These are phyloP conservation scores for Pseudanteris insignis DNA, from an alignment of 2,888 invertebrate species.

Conservation along the genomic window DNA sequence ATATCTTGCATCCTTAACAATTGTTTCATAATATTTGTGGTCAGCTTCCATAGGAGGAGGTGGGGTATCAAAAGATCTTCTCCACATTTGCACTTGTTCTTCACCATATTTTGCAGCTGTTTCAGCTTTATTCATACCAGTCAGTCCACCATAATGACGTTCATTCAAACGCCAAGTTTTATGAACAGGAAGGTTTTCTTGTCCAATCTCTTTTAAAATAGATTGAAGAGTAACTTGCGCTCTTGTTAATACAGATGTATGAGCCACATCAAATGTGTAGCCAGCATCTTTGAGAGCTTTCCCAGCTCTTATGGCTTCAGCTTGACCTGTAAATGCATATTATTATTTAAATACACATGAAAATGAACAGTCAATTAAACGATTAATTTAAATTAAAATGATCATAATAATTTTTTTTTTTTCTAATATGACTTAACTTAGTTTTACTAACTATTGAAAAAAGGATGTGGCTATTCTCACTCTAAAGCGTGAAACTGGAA, in stretches of 20 bases:
- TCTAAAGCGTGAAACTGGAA: too few relatives aligned
- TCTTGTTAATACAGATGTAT: conserved; percentile 81
- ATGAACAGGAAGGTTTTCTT: conserved; percentile 73
- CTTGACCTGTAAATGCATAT: conserved; percentile 70
- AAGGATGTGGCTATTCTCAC: too few relatives aligned
- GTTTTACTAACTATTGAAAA: too few relatives aligned
- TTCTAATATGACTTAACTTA: too few relatives aligned
- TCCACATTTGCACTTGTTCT: conserved; percentile 86
- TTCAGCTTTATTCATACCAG: conserved; percentile 85
- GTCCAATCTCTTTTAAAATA: conserved; percentile 75
- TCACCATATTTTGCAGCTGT: conserved; percentile 88
- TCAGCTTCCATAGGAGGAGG: conserved; percentile 83
- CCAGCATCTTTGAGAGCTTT: conserved; percentile 77
- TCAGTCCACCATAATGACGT: conserved; percentile 87
- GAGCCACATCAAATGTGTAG: conserved; percentile 80
- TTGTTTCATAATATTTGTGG: conserved; percentile 79
- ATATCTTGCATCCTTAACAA: conserved; percentile 81
- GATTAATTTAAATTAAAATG: too few relatives aligned
- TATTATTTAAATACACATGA: too few relatives aligned
- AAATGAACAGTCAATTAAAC: too few relatives aligned
- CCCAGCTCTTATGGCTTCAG: conserved; percentile 77
- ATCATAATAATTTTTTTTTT: too few relatives aligned
- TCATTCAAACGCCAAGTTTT: conserved; percentile 88
- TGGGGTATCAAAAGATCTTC: conserved; percentile 82
- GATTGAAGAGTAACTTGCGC: conserved; percentile 78